Percentiles rank a stretch among this genome's conserved stretches.
Conservation (phyloP, 2,797 vertebrate species). For the Acipenser transmontanus region DNA sequence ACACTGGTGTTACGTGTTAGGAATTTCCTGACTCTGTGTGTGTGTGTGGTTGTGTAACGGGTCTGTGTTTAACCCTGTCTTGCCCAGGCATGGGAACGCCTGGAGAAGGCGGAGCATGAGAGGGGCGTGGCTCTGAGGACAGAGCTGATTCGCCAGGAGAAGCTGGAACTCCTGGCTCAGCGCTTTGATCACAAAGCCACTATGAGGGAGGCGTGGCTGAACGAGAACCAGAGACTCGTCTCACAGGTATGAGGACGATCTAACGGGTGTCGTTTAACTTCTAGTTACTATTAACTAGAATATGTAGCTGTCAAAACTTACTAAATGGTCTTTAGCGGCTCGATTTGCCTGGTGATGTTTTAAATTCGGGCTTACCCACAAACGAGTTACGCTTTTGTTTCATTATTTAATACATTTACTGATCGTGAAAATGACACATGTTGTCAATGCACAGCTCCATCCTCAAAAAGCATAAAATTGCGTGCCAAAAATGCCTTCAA, state of each 20-base stretch:
- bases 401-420: too few species aligned
- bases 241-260: slow-evolving; percentile 65
- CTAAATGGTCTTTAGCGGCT: too few species aligned
- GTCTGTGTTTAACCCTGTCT: not conserved
- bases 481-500: too few species aligned
- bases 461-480: too few species aligned
- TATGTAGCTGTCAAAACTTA: too few species aligned
- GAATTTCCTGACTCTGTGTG: not conserved
- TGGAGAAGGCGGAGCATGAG: slow-evolving; percentile 90
- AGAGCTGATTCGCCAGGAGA: slow-evolving; percentile 93
- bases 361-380: too few species aligned
- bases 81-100: slow-evolving; percentile 73
- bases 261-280: too few species aligned
- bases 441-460: too few species aligned
- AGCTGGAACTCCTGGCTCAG: slow-evolving; percentile 85
- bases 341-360: too few species aligned
- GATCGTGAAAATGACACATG: too few species aligned
- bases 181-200: slow-evolving; percentile 89
- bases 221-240: slow-evolving; percentile 89
- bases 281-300: too few species aligned
- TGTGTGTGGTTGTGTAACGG: not conserved
- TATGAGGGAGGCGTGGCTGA: slow-evolving; percentile 93
- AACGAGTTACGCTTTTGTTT: too few species aligned
- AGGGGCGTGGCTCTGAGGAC: slow-evolving; percentile 77
- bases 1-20: not conserved